Base-by-base conservation (phyloP, 2,113 vertebrate genomes). In the Callipepla californica region DNA sequence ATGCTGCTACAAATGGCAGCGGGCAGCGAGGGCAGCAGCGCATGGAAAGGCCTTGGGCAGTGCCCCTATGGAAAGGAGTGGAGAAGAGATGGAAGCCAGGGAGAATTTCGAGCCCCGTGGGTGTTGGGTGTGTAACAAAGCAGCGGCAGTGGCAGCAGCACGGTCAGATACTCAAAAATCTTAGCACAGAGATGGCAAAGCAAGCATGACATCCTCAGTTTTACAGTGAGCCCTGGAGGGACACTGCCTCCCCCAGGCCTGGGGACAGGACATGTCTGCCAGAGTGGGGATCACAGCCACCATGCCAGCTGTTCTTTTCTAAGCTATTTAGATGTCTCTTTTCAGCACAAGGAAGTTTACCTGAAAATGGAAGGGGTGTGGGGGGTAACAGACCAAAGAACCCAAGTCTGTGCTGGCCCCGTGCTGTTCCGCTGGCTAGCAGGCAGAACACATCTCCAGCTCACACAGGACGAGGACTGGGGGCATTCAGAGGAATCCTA, bases 181-280 rank as follows among this genome's bases (percentile, higher is more conserved):
- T 94, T 94, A 96, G 96, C 95, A 97, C 95, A 97, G 89, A 97
- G 92, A 97, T 95, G 97, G 97, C 97, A 97, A 98, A 98, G 98
- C 98, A 98, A 98, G 97, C 97, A 91, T 97, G 95, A 96, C 92
- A 93, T 96, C 90, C 73, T 94, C 94, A 94, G 96, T 97, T 97
- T 97, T 96, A 97, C 96, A 97, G 97, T 83, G 94, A 36, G 78
- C 84, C 68, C 87, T 53, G 69, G 79, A 94, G 87, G 94, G 95
- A 62, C 7, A 85, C 87, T 70, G 88, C 69, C 67, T 74, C 80
- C 81, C 83, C 87, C 80, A 88, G 87, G 83, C 82, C 75, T 85
- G 77, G 80, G 80, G 45, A 65, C 0, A 13, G 89, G 78, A 66
- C 0, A 6, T 53, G 36, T 22, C 57, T 58, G 80, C 38, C 28